Evolutionary conservation across 2,888 invertebrate genomes (phyloP).

Genomic region (Chrysopilus asiliformis): DNA sequence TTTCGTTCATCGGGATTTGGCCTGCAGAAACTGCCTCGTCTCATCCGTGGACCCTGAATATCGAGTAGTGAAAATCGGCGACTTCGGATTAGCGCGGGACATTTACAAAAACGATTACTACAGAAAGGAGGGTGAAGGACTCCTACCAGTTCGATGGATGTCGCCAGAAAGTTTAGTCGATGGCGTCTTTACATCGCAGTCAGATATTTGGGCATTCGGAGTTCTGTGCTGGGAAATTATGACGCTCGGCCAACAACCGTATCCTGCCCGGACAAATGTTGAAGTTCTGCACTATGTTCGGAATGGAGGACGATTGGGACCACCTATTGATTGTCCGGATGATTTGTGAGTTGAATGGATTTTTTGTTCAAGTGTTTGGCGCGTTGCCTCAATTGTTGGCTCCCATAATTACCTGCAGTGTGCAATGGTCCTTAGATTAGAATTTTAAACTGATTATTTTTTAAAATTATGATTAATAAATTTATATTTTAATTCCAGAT

Average conservation of each 20-base stretch:
- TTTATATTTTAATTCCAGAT: conserved; percentile 40
- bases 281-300: conserved; percentile 86
- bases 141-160: conserved; percentile 96
- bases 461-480: not conserved
- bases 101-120: conserved; percentile 97
- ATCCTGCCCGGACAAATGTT: conserved; percentile 82
- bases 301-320: conserved; percentile 70
- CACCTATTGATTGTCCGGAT: conserved; percentile 73
- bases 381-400: too few species aligned
- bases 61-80: conserved; percentile 63
- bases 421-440: too few species aligned
- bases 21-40: conserved; percentile 90
- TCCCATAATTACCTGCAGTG: too few species aligned
- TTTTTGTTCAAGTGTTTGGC: not conserved
- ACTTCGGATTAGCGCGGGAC: conserved; percentile 92
- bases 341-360: conserved; percentile 51
- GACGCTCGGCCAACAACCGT: conserved; percentile 92
- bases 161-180: conserved; percentile 92
- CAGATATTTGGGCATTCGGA: conserved; percentile 93
- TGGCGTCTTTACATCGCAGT: conserved; percentile 91
- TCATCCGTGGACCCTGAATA: conserved; percentile 51
- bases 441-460: not conserved
- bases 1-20: conserved; percentile 93
- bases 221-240: conserved; percentile 95
- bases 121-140: conserved; percentile 79